A percentile compares a stretch with the other conserved stretches of the same genome.
Evolutionary conservation across 2,888 invertebrate species (phyloP).

Genomic region (Erynnis tages): DNA sequence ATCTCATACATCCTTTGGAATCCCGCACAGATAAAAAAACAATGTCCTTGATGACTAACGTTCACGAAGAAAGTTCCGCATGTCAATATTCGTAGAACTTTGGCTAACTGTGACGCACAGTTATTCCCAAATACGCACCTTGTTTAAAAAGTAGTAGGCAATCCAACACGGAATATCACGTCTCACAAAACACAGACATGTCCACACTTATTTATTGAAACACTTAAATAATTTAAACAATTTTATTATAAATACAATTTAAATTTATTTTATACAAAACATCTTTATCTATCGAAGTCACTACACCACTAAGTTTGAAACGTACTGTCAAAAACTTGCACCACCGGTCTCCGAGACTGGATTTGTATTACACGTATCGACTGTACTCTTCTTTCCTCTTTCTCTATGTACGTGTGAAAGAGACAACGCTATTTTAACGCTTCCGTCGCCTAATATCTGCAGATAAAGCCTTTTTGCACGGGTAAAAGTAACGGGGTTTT

Average conservation of each 20-base stretch:
- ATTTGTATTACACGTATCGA: conserved; percentile 48
- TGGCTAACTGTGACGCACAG: conserved; percentile 43
- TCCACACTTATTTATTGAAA: conserved; percentile 25
- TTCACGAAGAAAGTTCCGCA: conserved; percentile 61
- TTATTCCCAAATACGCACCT: conserved; percentile 44
- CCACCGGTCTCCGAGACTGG: conserved; percentile 63
- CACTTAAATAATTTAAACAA: conserved; percentile 38
- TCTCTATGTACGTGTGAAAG: conserved; percentile 36
- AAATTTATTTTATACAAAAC: conserved; percentile 51
- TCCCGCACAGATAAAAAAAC: conserved; percentile 31
- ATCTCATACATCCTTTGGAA: neutral
- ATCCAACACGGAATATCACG: conserved; percentile 32
- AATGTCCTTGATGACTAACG: conserved; percentile 67
- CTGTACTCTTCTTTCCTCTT: conserved; percentile 32
- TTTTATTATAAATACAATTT: conserved; percentile 43
- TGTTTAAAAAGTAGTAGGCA: conserved; percentile 32
- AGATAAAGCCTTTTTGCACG: conserved; percentile 79
- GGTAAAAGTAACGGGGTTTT: conserved; percentile 81
- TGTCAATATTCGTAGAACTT: conserved; percentile 48
- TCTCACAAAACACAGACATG: conserved; percentile 30
- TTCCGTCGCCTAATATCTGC: conserved; percentile 42
- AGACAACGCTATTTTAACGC: conserved; percentile 38
- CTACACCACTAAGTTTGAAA: conserved; percentile 58
- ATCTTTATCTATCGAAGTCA: conserved; percentile 51
- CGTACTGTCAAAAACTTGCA: conserved; percentile 79